phyloP scores from a whole-genome alignment of 2,113 vertebrate species.

The Ophiodon elongatus region DNA sequence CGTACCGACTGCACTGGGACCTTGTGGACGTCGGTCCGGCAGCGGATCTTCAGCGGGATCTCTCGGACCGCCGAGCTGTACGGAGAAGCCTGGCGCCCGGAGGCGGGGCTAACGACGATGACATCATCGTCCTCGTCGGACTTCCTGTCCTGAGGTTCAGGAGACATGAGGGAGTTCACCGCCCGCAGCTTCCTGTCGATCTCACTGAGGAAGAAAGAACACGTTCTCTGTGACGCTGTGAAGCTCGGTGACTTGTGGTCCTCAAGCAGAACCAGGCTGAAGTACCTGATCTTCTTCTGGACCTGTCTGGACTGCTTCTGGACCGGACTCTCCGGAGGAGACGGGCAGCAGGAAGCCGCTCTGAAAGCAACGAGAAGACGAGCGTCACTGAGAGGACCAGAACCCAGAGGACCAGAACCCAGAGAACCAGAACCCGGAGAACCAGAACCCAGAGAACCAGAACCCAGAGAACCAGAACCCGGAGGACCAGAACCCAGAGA shows the following conservation, averaged over 20 bases:
- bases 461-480: neutral
- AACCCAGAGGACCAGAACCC: neutral
- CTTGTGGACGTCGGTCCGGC: conserved; percentile 79
- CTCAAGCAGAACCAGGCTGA: too few relatives aligned
- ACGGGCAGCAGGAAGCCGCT: conserved; percentile 45
- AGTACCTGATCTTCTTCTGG: conserved; percentile 54
- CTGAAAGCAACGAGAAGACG: conserved; percentile 43
- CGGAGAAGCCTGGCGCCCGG: neutral
- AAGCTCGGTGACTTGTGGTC: too few relatives aligned
- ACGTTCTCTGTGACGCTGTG: too few relatives aligned
- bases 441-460: too few relatives aligned
- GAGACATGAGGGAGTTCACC: conserved; percentile 70
- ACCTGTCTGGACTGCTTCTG: conserved; percentile 59
- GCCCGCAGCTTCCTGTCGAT: conserved; percentile 72
- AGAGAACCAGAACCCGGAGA: too few relatives aligned
- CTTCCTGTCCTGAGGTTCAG: neutral
- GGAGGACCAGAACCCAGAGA: neutral
- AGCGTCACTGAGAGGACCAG: too few relatives aligned
- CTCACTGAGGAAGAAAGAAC: conserved; percentile 64
- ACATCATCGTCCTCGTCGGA: neutral
- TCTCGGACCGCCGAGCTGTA: conserved; percentile 34
- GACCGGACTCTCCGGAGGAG: conserved; percentile 69
- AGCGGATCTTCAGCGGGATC: conserved; percentile 83
- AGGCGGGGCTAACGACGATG: conserved; percentile 9
- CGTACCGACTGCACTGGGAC: conserved; percentile 78